Conservation (phyloP, 2,113 vertebrate species). For the Romanogobio albipinnatus region DNA sequence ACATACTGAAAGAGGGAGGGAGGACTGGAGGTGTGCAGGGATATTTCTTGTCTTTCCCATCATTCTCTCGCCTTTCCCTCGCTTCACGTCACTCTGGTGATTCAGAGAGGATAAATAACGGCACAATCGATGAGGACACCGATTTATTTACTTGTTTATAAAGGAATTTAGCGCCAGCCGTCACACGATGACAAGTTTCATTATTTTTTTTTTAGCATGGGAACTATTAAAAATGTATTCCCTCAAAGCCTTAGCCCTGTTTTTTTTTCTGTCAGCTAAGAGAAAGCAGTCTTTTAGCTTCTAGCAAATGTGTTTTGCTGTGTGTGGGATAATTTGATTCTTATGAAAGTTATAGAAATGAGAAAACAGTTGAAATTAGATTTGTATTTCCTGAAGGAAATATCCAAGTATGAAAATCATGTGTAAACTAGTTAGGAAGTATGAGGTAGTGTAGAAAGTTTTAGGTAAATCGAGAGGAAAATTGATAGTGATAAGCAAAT, state of each 20-base stretch:
- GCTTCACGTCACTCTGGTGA: constrained; percentile 31
- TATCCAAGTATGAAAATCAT: neutral
- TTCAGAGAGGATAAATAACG: constrained; percentile 36
- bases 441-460: neutral
- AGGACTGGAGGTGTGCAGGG: constrained; percentile 51
- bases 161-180: neutral
- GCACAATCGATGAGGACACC: constrained; percentile 33
- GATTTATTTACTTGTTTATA: constrained; percentile 17
- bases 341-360: neutral
- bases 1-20: constrained; percentile 57
- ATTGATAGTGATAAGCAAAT: neutral
- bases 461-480: neutral
- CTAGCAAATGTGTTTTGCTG: constrained; percentile 1
- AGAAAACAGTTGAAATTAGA: neutral
- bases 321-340: constrained; percentile 17
- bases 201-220: neutral
- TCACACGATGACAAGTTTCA: neutral
- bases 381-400: constrained; percentile 10
- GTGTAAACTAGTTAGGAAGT: neutral
- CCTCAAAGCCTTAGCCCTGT: neutral
- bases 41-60: constrained; percentile 30
- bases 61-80: constrained; percentile 8
- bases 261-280: neutral
- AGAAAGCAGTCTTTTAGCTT: neutral
- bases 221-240: constrained; percentile 7